Evolutionary conservation across 2,797 vertebrate species (phyloP).

Genomic region (Takifugu ocellatus): DNA sequence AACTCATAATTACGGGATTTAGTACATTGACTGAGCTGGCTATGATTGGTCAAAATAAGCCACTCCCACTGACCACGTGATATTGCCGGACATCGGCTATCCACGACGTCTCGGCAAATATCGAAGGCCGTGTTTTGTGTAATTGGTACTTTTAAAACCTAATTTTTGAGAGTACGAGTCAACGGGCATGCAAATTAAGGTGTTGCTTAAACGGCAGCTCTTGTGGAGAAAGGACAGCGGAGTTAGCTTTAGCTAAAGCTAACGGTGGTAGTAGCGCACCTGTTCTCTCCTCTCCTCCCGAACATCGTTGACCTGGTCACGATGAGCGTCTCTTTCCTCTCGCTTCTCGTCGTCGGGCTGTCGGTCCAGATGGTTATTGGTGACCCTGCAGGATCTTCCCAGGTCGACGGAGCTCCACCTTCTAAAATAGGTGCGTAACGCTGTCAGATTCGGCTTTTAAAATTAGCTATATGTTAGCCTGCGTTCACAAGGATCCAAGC

Average conservation of each 20-base stretch:
- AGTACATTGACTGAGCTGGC: no score
- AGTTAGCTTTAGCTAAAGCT: no score
- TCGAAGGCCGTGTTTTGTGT: no score
- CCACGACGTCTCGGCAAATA: background rate
- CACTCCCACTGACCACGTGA: conserved; percentile 33
- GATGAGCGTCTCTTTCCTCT: conserved; percentile 41
- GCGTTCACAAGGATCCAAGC: background rate
- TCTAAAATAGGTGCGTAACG: conserved; percentile 73
- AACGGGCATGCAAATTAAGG: no score
- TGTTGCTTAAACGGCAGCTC: no score
- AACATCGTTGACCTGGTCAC: background rate
- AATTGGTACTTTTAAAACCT: no score
- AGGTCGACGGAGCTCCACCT: conserved; percentile 73
- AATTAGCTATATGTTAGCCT: conserved; percentile 16
- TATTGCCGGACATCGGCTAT: conserved; percentile 47
- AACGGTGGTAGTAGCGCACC: background rate
- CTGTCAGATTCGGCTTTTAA: no score
- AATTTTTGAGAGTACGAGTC: no score
- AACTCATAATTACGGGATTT: no score
- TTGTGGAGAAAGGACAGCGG: background rate
- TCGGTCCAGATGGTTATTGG: conserved; percentile 28
- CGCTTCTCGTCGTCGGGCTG: conserved; percentile 41
- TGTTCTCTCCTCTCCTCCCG: background rate
- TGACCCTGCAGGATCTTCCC: conserved; percentile 49
- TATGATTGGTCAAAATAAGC: conserved; percentile 26